Conservation (phyloP, 2,888 invertebrate genomes). For the Neocrepidodera transversa region DNA sequence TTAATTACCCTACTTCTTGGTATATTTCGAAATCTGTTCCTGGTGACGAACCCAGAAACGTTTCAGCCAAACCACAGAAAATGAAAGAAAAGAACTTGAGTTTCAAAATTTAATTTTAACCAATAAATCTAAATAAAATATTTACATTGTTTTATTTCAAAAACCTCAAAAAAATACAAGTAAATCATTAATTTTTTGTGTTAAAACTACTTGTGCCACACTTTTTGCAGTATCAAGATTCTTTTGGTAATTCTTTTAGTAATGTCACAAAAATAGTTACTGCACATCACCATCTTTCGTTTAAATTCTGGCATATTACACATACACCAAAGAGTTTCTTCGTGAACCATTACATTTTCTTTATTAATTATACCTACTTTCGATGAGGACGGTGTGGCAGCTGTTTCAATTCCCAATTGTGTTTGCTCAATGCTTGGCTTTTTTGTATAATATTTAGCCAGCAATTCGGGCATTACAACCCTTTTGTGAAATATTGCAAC, state of each 20-base stretch:
- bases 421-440: not conserved
- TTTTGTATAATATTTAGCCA: slow-evolving; percentile 29
- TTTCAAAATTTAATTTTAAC: too few species aligned
- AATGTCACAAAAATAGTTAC: too few species aligned
- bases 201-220: slow-evolving; percentile 1
- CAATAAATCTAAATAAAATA: too few species aligned
- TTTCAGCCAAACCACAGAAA: too few species aligned
- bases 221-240: too few species aligned
- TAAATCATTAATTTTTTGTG: not conserved
- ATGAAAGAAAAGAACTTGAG: too few species aligned
- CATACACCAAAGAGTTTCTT: slow-evolving; percentile 20
- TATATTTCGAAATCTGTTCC: too few species aligned
- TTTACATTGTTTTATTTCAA: too few species aligned
- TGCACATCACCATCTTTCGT: too few species aligned
- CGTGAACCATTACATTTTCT: not conserved
- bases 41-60: too few species aligned
- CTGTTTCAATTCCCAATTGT: slow-evolving; percentile 1
- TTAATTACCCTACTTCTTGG: too few species aligned
- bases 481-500: slow-evolving; percentile 18
- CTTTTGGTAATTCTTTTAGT: not conserved
- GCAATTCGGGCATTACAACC: slow-evolving; percentile 32
- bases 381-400: not conserved
- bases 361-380: not conserved
- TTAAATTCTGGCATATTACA: slow-evolving; percentile 64
- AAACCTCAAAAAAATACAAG: too few species aligned